phyloP scores from a whole-genome alignment of 2,888 invertebrate genomes.

The Dicyrtomina minuta region DNA sequence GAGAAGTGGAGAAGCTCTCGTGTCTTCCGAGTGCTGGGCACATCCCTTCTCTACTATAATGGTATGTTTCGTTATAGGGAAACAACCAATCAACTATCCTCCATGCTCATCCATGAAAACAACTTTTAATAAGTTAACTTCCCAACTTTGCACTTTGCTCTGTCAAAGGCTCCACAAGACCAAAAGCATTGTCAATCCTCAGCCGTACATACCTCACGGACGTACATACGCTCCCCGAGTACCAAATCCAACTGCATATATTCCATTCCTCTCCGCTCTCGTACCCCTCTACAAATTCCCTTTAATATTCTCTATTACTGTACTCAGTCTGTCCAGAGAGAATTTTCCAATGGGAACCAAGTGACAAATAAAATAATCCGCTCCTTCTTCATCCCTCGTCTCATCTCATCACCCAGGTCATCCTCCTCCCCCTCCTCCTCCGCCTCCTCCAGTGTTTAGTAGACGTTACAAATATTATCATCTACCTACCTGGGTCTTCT shows the following conservation, averaged over 20 bases:
- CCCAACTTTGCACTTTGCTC: conserved; percentile 19
- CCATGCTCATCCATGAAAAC: conserved; percentile 34
- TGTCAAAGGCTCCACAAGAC: not conserved
- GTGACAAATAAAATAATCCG: not conserved
- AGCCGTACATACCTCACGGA: not conserved
- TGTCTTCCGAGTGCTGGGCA: conserved; percentile 11
- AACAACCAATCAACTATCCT: conserved; percentile 31
- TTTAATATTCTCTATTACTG: not conserved
- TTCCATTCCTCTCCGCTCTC: not conserved
- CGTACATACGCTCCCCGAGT: not conserved
- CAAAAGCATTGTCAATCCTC: not conserved
- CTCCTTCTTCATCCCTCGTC: too few relatives aligned
- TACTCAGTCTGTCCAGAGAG: not conserved
- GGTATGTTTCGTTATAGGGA: conserved; percentile 27
- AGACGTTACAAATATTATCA: too few relatives aligned
- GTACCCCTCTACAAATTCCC: not conserved
- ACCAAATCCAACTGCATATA: not conserved
- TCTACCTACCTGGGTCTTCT: too few relatives aligned
- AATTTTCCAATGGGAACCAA: not conserved
- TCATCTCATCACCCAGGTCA: too few relatives aligned
- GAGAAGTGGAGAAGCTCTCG: not conserved
- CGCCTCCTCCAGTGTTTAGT: too few relatives aligned
- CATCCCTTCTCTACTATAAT: conserved; percentile 34
- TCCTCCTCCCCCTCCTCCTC: too few relatives aligned
- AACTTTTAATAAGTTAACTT: conserved; percentile 15